These are phyloP conservation scores for Drosophila subquinaria DNA, from an alignment of 2,888 invertebrate species.

Conservation along the genomic window DNA sequence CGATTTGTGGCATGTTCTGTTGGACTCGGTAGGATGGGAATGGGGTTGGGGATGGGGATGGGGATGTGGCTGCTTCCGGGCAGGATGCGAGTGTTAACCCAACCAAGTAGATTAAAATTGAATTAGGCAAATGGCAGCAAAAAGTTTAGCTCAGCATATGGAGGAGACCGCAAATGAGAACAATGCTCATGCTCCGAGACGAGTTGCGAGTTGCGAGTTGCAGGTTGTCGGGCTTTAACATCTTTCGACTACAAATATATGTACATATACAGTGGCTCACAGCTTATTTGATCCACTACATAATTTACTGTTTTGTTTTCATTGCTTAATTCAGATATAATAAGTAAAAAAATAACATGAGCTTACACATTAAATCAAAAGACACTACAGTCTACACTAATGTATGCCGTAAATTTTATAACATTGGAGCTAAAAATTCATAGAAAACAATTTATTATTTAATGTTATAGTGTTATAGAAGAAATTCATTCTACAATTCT, in stretches of 20 bases:
- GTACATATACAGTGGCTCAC: not conserved
- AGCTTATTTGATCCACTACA: not conserved
- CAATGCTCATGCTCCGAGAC: not conserved
- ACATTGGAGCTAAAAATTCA: no score
- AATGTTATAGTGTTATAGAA: no score
- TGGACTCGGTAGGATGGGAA: not conserved
- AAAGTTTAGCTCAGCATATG: constrained; percentile 30
- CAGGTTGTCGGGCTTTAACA: not conserved
- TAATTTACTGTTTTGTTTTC: not conserved
- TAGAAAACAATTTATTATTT: no score
- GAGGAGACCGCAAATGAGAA: constrained; percentile 17
- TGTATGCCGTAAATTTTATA: no score
- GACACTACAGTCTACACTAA: no score
- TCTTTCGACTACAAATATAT: not conserved
- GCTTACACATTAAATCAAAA: no score
- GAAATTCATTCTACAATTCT: no score
- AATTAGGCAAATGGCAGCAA: constrained; percentile 51
- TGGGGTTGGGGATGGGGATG: not conserved
- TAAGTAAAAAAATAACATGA: no score
- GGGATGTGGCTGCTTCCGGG: constrained; percentile 4
- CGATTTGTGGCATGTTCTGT: constrained; percentile 36
- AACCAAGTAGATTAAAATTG: constrained; percentile 62
- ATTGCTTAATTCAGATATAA: no score
- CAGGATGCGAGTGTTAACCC: constrained; percentile 13
- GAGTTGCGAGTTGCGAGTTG: not conserved